Base-by-base conservation (phyloP, 2,888 invertebrate genomes). In the Cremastinae sp. region DNA sequence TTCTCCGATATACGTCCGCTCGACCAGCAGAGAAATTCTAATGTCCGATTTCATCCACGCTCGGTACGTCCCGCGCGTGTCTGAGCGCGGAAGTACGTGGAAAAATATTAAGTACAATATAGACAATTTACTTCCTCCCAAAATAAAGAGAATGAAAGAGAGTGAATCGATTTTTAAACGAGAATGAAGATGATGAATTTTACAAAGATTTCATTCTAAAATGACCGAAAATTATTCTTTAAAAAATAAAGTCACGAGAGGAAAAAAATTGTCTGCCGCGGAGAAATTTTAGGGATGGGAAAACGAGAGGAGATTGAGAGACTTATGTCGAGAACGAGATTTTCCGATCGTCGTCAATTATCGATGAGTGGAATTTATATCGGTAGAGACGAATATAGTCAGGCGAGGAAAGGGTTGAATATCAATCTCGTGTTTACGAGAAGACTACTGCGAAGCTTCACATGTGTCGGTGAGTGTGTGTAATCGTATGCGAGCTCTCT, bases 161-260 rank as follows among this genome's bases (percentile, higher is more conserved):
- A 4, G 51, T 41, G 36, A 22, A 28, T 71, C 47, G 69, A 74
- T 81, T 80, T 85, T 85, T 83, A 83, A 85, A 86, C 82, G 82
- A 80, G 86, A 86, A 86, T 84, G 85, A 85, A 83, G 80, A 59
- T 45, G 28, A 51, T 36, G 20, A 16, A 49, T 45, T 51, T 65
- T 20, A 16, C 2, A 20, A 14, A 49, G n/a, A 14, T 47, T 53
- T 12, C 5, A 9, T 7, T 12, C 22, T 18, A 28, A 36, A 62
- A 51, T 22, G 41, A 0, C 1, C 16, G 16, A 45, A 45, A 8
- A 8, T 14, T 12, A 12, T 1, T 8, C 14, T 1, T 14, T 45
- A 81, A 84, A 49, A 73, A 66, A 84, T 81, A 79, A 79, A 80
- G 84, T 83, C 82, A 82, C 70, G 70, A 49, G 38, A 49, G 56